These are phyloP conservation scores for Panthera uncia DNA, from an alignment of 2,113 vertebrate genomes.

Conservation along the genomic window DNA sequence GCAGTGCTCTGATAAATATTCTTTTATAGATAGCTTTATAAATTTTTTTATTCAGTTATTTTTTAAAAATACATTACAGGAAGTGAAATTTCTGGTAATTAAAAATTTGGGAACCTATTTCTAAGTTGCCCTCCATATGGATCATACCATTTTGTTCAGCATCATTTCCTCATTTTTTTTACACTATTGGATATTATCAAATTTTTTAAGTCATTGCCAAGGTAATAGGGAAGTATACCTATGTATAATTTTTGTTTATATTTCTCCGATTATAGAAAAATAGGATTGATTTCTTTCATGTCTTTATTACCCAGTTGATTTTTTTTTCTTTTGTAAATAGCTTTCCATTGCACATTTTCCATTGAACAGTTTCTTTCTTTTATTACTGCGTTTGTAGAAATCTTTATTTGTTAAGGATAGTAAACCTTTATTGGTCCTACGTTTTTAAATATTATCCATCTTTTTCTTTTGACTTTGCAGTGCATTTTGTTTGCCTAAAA, in stretches of 20 bases:
- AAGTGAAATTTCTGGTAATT: not conserved
- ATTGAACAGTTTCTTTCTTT: not conserved
- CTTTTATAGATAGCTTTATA: not conserved
- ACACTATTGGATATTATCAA: not conserved
- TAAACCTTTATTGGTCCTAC: not conserved
- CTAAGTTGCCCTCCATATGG: not conserved
- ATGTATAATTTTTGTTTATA: not conserved
- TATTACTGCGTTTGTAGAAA: not conserved
- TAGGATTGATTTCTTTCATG: not conserved
- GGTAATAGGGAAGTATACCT: not conserved
- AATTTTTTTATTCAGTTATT: not conserved
- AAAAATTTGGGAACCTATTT: not conserved
- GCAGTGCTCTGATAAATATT: not conserved
- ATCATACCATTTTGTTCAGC: not conserved
- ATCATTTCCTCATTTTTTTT: not conserved
- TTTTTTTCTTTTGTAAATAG: not conserved
- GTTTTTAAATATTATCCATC: not conserved
- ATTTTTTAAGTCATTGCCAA: not conserved
- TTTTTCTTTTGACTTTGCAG: not conserved
- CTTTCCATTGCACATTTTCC: not conserved
- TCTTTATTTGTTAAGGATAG: not conserved
- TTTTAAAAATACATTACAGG: not conserved
- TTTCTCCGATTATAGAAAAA: not conserved
- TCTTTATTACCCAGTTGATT: not conserved
- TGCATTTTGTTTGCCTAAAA: not conserved